These are phyloP conservation scores for Toxonevra muliebris DNA, from an alignment of 2,888 invertebrate genomes.

Conservation along the genomic window DNA sequence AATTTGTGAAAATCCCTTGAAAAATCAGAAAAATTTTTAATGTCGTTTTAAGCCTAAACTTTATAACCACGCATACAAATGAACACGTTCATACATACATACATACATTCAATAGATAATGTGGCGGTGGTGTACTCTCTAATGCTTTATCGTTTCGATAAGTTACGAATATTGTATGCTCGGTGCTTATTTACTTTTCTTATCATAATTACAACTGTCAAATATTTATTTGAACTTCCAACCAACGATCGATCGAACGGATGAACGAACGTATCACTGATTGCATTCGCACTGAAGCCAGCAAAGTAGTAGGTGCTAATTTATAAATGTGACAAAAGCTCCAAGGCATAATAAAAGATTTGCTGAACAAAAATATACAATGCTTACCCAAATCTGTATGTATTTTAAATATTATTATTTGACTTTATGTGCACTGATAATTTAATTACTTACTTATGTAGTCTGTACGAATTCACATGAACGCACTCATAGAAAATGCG, in stretches of 20 bases:
- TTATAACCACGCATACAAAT: slow-evolving; percentile 26
- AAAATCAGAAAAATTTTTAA: no score
- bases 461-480: no score
- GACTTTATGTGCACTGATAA: slow-evolving; percentile 24
- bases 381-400: slow-evolving; percentile 9
- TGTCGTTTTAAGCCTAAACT: background rate
- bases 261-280: background rate
- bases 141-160: no score
- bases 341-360: slow-evolving; percentile 6
- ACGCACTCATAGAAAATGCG: no score
- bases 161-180: no score
- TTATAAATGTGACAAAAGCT: slow-evolving; percentile 23
- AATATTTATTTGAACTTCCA: slow-evolving; percentile 42
- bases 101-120: slow-evolving; percentile 13
- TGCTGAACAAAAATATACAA: background rate
- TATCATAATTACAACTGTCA: slow-evolving; percentile 55
- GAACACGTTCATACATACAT: slow-evolving; percentile 15
- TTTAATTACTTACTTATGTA: slow-evolving; percentile 20
- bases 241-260: slow-evolving; percentile 1
- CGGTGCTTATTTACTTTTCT: slow-evolving; percentile 29
- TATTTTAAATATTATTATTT: slow-evolving; percentile 20
- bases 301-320: slow-evolving; percentile 16
- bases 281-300: background rate
- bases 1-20: no score
- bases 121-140: background rate